Percentiles rank a stretch among this genome's conserved stretches.
Conservation (phyloP, 1,140 invertebrate genomes). For the Epicauta chinensis region DNA sequence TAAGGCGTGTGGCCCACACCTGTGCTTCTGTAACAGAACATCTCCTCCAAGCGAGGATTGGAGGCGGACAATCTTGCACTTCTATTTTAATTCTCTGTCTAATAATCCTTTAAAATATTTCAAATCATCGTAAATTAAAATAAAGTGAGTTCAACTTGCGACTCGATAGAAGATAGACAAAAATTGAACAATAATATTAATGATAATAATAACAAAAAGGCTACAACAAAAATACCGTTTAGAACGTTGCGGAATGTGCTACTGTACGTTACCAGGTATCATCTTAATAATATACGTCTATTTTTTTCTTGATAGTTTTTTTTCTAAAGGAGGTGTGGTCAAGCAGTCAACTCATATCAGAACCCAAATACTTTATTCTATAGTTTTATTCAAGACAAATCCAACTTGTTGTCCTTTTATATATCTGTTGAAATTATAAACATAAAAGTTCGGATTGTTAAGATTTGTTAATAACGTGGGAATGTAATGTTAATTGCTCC, state of each 20-base stretch:
- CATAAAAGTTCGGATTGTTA: too few species aligned
- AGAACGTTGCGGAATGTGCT: slow-evolving; percentile 12
- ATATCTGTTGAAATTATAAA: slow-evolving; percentile 17
- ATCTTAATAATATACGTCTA: slow-evolving; percentile 12
- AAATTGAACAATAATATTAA: too few species aligned
- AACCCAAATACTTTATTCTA: slow-evolving; percentile 5
- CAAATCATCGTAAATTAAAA: too few species aligned
- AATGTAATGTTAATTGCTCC: slow-evolving; percentile 14
- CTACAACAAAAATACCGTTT: slow-evolving; percentile 10
- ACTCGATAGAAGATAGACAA: too few species aligned
- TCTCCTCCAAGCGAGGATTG: slow-evolving; percentile 8
- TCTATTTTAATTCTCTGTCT: background rate
- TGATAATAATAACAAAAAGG: too few species aligned
- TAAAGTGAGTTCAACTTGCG: too few species aligned
- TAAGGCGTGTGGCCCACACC: slow-evolving; percentile 28
- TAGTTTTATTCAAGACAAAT: slow-evolving; percentile 12
- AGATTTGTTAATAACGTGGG: slow-evolving; percentile 12
- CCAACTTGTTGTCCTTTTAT: slow-evolving; percentile 7
- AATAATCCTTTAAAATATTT: too few species aligned
- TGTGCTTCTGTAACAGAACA: slow-evolving; percentile 4
- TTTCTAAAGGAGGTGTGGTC: slow-evolving; percentile 9
- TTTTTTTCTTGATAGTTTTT: slow-evolving; percentile 6
- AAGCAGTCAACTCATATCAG: slow-evolving; percentile 12
- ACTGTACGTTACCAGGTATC: slow-evolving; percentile 12
- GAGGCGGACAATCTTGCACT: slow-evolving; percentile 12